These are phyloP conservation scores for Zosterops borbonicus DNA, from an alignment of 2,113 vertebrate species.

Conservation along the genomic window DNA sequence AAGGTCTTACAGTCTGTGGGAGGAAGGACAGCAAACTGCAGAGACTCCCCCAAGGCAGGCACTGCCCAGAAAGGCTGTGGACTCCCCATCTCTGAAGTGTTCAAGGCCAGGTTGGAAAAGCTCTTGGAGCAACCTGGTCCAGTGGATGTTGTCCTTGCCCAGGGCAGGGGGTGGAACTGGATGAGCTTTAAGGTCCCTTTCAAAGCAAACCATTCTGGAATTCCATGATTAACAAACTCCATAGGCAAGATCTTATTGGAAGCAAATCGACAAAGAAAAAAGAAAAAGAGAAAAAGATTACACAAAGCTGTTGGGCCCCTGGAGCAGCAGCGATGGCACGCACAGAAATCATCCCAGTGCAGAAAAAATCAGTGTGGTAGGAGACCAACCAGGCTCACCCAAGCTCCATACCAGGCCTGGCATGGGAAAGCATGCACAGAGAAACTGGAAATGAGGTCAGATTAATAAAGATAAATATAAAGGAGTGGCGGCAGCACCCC, in stretches of 20 bases:
- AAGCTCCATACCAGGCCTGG: neutral
- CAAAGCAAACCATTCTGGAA: neutral
- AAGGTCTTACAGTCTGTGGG: rapidly evolving
- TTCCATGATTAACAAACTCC: neutral
- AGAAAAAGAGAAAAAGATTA: too few species aligned
- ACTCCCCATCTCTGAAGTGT: neutral
- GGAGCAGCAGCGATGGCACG: neutral
- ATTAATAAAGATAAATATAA: neutral
- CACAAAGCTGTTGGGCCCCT: neutral
- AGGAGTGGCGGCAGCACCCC: neutral
- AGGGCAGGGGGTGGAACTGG: neutral
- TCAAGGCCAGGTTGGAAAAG: rapidly evolving
- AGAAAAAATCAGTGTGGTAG: neutral
- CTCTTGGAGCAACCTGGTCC: neutral
- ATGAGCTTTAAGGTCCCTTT: neutral
- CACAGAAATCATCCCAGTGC: neutral
- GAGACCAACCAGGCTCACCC: neutral
- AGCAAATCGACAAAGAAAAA: neutral
- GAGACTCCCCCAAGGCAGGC: neutral
- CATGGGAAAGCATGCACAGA: neutral
- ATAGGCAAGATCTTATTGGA: neutral
- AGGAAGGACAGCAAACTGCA: neutral
- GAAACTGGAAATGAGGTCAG: slow-evolving; percentile 1
- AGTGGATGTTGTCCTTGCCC: neutral
- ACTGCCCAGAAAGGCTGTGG: too few species aligned